Conservation (phyloP, 2,888 invertebrate genomes). For the Dasysyrphus tricinctus region DNA sequence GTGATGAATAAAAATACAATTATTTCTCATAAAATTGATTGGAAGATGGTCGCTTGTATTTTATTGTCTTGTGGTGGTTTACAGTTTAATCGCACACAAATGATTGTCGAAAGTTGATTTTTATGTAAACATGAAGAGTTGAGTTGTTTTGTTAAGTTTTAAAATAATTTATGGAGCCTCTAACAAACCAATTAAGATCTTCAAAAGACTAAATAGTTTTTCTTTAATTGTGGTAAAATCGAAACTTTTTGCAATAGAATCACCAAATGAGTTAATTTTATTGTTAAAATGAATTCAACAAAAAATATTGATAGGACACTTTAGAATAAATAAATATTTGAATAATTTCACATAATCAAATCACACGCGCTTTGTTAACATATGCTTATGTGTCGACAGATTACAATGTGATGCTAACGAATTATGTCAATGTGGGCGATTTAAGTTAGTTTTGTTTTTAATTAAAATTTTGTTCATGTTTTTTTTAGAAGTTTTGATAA, state of each 20-base stretch:
- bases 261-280: neutral
- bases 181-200: neutral
- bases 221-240: neutral
- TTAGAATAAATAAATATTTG: neutral
- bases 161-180: neutral
- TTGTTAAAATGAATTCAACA: slow-evolving; percentile 1
- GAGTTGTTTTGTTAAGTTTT: neutral
- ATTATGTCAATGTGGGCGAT: slow-evolving; percentile 12
- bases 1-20: slow-evolving; percentile 13
- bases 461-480: neutral
- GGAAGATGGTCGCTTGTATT: neutral
- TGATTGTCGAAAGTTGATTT: slow-evolving; percentile 24
- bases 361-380: slow-evolving; percentile 28
- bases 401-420: neutral
- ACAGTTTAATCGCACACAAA: slow-evolving; percentile 41
- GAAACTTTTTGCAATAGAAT: neutral
- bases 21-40: slow-evolving; percentile 12
- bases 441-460: neutral
- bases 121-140: slow-evolving; percentile 3
- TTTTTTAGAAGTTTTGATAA: neutral
- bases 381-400: slow-evolving; percentile 3
- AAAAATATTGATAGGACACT: neutral
- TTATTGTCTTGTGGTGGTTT: slow-evolving; percentile 3
- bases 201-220: neutral
- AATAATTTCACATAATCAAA: slow-evolving; percentile 34